Percentiles rank a stretch among this genome's conserved stretches.
These are phyloP conservation scores for Pogona vitticeps DNA, from an alignment of 2,113 vertebrate species.

Conservation along the genomic window DNA sequence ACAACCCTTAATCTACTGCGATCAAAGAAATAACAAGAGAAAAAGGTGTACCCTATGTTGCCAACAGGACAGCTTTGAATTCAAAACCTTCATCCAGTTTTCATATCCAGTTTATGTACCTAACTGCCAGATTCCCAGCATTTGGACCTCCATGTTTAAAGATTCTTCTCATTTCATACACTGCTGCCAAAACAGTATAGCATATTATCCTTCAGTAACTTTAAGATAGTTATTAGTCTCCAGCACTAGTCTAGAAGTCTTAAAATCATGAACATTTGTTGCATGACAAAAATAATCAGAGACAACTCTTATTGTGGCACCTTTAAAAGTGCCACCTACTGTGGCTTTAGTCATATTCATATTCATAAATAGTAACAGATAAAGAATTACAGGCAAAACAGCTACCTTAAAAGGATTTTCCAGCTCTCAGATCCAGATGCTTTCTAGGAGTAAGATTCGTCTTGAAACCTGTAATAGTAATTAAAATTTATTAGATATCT, in stretches of 20 bases:
- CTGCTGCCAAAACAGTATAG: neutral
- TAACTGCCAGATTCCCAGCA: too few relatives aligned
- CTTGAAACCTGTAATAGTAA: slow-evolving; percentile 67
- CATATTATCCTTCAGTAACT: neutral
- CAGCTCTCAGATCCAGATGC: slow-evolving; percentile 63
- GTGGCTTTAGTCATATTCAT: too few relatives aligned
- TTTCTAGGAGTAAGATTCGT: neutral
- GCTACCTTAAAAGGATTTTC: slow-evolving; percentile 60
- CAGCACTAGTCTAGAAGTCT: neutral
- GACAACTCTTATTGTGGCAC: too few relatives aligned
- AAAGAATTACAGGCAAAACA: neutral
- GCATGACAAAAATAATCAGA: too few relatives aligned
- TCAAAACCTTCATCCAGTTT: neutral
- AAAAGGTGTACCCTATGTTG: too few relatives aligned
- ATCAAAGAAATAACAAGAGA: too few relatives aligned
- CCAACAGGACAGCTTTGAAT: neutral
- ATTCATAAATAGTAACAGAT: too few relatives aligned
- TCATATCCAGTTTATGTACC: too few relatives aligned
- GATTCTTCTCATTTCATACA: neutral
- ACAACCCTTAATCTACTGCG: too few relatives aligned
- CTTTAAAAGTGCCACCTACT: too few relatives aligned
- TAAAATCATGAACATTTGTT: too few relatives aligned
- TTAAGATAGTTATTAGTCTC: neutral
- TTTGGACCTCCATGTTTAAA: neutral
- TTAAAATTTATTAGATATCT: slow-evolving; percentile 25